Conservation (phyloP, 2,113 vertebrate genomes). For the Myotis lucifugus region DNA sequence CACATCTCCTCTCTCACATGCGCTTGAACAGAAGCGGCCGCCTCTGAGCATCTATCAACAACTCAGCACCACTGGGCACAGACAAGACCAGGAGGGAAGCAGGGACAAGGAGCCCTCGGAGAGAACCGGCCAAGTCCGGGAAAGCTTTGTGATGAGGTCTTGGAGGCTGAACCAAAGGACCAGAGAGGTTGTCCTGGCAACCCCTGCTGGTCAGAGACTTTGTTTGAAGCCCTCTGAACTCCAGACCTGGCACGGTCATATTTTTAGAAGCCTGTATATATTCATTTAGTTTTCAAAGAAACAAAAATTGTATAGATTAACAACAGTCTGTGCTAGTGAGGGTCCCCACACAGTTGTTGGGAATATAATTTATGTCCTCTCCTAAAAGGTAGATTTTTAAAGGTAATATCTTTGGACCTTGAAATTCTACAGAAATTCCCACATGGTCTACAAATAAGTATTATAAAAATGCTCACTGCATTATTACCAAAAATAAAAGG, state of each 20-base stretch:
- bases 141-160: too few relatives aligned
- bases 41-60: not conserved
- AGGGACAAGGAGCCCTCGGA: not conserved
- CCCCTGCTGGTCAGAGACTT: not conserved
- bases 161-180: not conserved
- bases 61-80: not conserved
- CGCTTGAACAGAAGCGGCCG: fast-evolving
- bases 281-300: not conserved
- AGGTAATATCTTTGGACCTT: not conserved
- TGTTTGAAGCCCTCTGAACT: not conserved
- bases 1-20: not conserved
- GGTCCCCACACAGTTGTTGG: not conserved
- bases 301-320: not conserved
- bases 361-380: not conserved
- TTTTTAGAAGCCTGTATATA: not conserved
- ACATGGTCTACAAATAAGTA: not conserved
- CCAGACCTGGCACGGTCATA: not conserved
- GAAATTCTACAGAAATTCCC: not conserved
- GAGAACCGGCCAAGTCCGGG: too few relatives aligned
- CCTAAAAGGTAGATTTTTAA: slow-evolving; percentile 1
- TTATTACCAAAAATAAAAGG: not conserved
- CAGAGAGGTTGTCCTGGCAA: not conserved
- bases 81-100: not conserved
- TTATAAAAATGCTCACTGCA: not conserved
- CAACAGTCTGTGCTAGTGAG: not conserved